Evolutionary conservation across 2,888 invertebrate species (phyloP).

Genomic region (Phortica okadai): DNA sequence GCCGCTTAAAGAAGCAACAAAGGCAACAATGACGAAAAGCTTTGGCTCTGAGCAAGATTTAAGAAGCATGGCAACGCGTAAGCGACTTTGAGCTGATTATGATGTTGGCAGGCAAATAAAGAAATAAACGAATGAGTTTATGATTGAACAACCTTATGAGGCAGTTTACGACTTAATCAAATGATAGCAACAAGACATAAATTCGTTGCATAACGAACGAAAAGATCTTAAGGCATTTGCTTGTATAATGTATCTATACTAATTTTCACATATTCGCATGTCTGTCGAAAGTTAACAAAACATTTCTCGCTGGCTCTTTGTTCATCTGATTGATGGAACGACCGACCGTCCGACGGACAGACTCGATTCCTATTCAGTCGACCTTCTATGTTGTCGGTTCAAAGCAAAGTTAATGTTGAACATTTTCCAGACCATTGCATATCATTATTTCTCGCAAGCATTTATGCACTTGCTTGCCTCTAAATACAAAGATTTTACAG

Average conservation of each 20-base stretch:
- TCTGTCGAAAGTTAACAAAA: background rate
- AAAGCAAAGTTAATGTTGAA: background rate
- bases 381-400: conserved; percentile 31
- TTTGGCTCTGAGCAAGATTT: too few relatives aligned
- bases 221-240: too few relatives aligned
- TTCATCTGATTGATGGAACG: conserved; percentile 43
- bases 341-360: conserved; percentile 55
- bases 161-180: conserved; percentile 62
- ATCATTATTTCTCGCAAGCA: background rate
- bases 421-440: conserved; percentile 14
- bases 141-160: background rate
- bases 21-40: too few relatives aligned
- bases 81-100: too few relatives aligned
- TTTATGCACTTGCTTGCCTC: background rate
- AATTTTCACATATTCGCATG: too few relatives aligned
- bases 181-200: conserved; percentile 52
- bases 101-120: background rate
- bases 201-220: too few relatives aligned
- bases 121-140: background rate
- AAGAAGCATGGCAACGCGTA: too few relatives aligned
- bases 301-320: conserved; percentile 25
- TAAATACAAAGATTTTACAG: background rate
- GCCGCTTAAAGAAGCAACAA: too few relatives aligned
- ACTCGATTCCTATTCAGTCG: conserved; percentile 11
- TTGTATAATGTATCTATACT: too few relatives aligned